Conservation (phyloP, 2,888 invertebrate species). For the Ornithoptera priamus region DNA sequence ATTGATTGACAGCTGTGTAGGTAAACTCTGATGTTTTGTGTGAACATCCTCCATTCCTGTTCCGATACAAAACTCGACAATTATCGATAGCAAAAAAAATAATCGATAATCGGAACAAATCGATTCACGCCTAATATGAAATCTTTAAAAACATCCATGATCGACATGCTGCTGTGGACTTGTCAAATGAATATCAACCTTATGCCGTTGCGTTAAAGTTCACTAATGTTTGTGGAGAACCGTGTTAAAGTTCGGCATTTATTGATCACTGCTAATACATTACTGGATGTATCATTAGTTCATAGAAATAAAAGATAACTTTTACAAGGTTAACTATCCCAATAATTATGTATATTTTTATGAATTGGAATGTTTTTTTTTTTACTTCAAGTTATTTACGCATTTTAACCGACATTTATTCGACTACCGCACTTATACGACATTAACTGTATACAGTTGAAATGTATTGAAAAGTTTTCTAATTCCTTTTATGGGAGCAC, state of each 20-base stretch:
- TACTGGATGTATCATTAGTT: slow-evolving; percentile 12
- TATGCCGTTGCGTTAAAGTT: background rate
- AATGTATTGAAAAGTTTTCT: too few relatives aligned
- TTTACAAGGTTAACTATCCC: background rate
- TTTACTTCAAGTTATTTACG: too few relatives aligned
- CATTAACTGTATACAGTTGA: too few relatives aligned
- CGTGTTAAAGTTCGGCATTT: slow-evolving; percentile 9
- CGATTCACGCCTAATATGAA: slow-evolving; percentile 50
- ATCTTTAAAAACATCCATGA: slow-evolving; percentile 42
- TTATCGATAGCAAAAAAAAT: background rate
- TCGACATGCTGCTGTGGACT: slow-evolving; percentile 31
- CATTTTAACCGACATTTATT: too few relatives aligned
- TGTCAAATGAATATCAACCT: slow-evolving; percentile 6
- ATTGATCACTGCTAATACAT: background rate
- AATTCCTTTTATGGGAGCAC: background rate
- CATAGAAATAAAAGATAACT: too few relatives aligned
- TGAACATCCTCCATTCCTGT: slow-evolving; percentile 10
- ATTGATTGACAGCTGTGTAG: too few relatives aligned
- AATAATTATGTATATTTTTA: background rate
- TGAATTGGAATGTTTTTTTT: too few relatives aligned
- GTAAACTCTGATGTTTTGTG: background rate
- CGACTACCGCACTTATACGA: too few relatives aligned
- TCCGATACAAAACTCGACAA: background rate
- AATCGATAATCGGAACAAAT: slow-evolving; percentile 52
- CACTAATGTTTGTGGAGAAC: background rate